Evolutionary conservation across 92 coral and sea anemone species (phyloP), one percentile per base, ranked within the genome.

Genomic region (Parazoanthus atlanticus): DNA sequence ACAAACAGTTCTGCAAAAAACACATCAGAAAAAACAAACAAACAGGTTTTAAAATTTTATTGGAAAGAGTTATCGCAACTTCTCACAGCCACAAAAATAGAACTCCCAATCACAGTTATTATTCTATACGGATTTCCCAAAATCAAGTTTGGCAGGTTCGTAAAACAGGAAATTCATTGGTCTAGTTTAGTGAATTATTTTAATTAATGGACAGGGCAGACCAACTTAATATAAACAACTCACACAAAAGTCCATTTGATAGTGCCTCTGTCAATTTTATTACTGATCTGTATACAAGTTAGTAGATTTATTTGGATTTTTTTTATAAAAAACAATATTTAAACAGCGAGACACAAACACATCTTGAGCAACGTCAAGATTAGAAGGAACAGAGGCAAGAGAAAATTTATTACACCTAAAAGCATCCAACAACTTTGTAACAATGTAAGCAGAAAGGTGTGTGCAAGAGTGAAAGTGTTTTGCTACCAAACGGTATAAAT

Each of bases 361-460:
- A 32, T 30, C 41, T 56, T 58, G 32, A 77, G 41, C 30, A 36
- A 21, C 17, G 70, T 28, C 36, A 54, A 58, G 82, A 67, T 32
- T 54, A 8, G 77, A 32, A 13, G 52, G 33, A 54, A 19, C 65
- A 77, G 77, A 82, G 89, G 78, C 54, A 78, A 67, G 41, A 64
- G 90, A 26, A 17, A 79, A 47, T 84, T 89, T 79, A 65, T 71
- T 89, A 89, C 83, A 91, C 87, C 87, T 76, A 85, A 84, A 90
- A 36, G 70, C 41, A 81, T 73, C 31, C 87, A 90, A 58, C 70
- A 85, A 75, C 71, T 80, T 72, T 65, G 54, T 25, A 82, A 82
- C 86, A 36, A 75, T 84, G 87, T 84, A 71, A 41, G 66, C 67
- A 71, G 78, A 84, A 71, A 19, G 12, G 64, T 67, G 87, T 26